Evolutionary conservation across 23 tunicate genomes (phyloP), one percentile per base, ranked within the genome.

Genomic region (Trididemnum nubilum): DNA sequence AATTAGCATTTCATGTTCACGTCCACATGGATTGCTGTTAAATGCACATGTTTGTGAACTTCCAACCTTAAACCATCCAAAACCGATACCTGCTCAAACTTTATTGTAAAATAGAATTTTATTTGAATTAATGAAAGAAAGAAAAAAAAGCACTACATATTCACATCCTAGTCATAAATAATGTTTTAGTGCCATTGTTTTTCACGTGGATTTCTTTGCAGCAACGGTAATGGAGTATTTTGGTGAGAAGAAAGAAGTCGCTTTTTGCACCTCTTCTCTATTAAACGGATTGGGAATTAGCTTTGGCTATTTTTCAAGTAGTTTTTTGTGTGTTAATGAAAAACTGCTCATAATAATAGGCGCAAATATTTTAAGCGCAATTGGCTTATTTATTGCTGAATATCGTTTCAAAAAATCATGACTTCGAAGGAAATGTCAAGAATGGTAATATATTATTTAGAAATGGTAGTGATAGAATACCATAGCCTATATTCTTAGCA

Each of bases 191-290:
- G 70, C n/a, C n/a, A n/a, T n/a, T n/a, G 7, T 23, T 23, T 23
- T 23, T 23, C 31, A 5, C 70, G 39, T 70, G n/a, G n/a, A n/a
- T 70, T 70, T 35, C 18, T 33, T 70, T 70, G n/a, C 38, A 70
- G 75, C 40, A 7, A 70, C 75, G 18, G 75, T 70, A 9, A 70
- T 70, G 75, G 44, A 34, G 75, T 70, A 70, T 33, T 70, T 70
- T 25, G 22, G 12, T 25, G 23, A 31, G 21, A 31, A 70, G 23
- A 25, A 5, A 35, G 75, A 35, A 12, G n/a, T 25, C 21, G 75
- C 75, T 7, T 70, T 7, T 23, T 27, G 75, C n/a, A 25, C 38
- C 37, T 3, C 26, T 9, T 5, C 75, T 34, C 75, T 70, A 5
- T 12, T 70, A 9, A 7, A 15, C 36, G 70, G 70, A 7, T 22